Evolutionary conservation across 2,113 vertebrate species (phyloP), one percentile per base, ranked within the genome.

Genomic region (Larimichthys polyactis): DNA sequence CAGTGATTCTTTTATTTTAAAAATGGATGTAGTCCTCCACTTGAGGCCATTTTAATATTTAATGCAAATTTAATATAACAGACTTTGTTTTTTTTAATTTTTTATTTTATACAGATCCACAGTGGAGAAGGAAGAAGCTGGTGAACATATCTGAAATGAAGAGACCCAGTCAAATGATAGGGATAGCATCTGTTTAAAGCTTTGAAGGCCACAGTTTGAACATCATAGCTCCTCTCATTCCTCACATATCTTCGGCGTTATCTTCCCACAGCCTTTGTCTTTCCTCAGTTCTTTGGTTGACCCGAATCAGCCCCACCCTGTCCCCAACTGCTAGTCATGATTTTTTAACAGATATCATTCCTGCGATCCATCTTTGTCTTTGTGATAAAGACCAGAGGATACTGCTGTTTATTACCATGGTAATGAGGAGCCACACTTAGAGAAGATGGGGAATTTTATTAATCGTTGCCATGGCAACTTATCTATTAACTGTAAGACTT

Each of bases 351-450:
- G 59, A 85, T 83, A 81, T 90, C 59, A 4, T 40, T 65, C 57
- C 83, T 12, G 66, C n/a, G 57, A 93, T 91, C 79, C 75, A 60
- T 86, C 76, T 78, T 52, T 4, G 63, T 86, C 76, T 78, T 52
- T 4, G 2, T 64, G 82, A 93, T 90, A 90, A 83, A 36, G 11
- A 60, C 65, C 55, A 71, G 49, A 71, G 69, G 19, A 68, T 59
- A 44, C 75, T 20, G 24, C 76, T 85, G 77, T 88, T 91, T 92
- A 86, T 88, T 83, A 78, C 85, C 81, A 62, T 88, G 69, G 83
- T 90, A 91, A 90, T 90, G 79, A 93, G 78, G 68, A 85, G 78
- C 82, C 71, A 22, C 70, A 70, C 74, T 87, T 60, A 49, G 55
- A 74, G 76, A 84, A 78, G 78, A 90, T 82, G 58, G 71, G 29